phyloP scores from a whole-genome alignment of 2,113 vertebrate species.

The Megalops atlanticus region DNA sequence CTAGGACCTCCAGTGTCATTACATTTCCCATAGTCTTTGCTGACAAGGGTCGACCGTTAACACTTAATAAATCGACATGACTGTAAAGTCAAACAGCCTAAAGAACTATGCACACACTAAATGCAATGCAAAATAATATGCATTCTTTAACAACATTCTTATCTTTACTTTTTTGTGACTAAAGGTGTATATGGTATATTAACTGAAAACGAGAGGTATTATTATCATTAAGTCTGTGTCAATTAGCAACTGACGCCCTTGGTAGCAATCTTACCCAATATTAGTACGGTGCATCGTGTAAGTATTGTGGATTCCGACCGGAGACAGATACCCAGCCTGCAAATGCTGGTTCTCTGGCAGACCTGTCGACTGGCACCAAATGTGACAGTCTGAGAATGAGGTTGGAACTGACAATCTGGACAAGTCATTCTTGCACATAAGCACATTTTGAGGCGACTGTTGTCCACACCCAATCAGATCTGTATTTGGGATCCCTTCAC shows the following conservation, averaged over 20 bases:
- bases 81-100: too few relatives aligned
- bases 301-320: constrained; percentile 50
- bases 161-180: too few relatives aligned
- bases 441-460: constrained; percentile 30
- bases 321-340: constrained; percentile 38
- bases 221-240: too few relatives aligned
- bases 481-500: constrained; percentile 45
- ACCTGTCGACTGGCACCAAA: constrained; percentile 60
- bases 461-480: constrained; percentile 38
- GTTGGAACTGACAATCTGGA: constrained; percentile 55
- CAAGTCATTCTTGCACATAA: constrained; percentile 57
- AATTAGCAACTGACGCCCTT: neutral
- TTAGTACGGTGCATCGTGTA: constrained; percentile 45
- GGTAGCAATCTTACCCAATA: constrained; percentile 56
- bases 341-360: constrained; percentile 49
- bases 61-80: too few relatives aligned
- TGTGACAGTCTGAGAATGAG: constrained; percentile 46
- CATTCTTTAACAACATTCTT: neutral
- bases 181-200: neutral
- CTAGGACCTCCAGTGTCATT: neutral
- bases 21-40: neutral
- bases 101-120: too few relatives aligned
- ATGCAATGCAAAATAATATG: neutral
- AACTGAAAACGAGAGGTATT: too few relatives aligned
- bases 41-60: too few relatives aligned